Percentiles rank a stretch among this genome's conserved stretches.
Evolutionary conservation across 2,888 invertebrate species (phyloP).

Genomic region (Tipula confusa): DNA sequence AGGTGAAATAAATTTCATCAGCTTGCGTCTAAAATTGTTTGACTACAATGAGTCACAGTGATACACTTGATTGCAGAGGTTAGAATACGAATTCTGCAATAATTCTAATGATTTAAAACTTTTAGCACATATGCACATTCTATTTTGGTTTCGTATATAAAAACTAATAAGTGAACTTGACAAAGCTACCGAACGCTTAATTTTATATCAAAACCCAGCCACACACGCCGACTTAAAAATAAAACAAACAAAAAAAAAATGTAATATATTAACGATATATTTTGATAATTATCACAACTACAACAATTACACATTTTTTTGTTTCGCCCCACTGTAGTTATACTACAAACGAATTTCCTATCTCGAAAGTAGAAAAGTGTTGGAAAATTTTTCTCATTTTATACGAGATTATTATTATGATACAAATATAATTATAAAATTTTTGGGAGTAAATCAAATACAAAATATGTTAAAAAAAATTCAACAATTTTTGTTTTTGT

Average conservation of each 20-base stretch:
- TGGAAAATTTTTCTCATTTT: background rate
- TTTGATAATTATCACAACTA: background rate
- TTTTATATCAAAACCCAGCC: background rate
- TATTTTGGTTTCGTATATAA: too few relatives aligned
- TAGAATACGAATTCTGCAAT: too few relatives aligned
- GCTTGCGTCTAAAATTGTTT: too few relatives aligned
- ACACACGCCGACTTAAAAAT: background rate
- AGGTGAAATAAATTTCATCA: too few relatives aligned
- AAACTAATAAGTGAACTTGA: too few relatives aligned
- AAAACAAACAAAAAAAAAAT: too few relatives aligned
- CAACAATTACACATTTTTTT: background rate
- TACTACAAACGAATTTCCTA: background rate
- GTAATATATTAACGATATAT: background rate
- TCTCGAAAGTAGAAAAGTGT: background rate
- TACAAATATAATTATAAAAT: background rate
- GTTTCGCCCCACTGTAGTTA: background rate
- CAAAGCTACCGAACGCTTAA: background rate
- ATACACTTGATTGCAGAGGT: too few relatives aligned
- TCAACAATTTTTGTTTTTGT: slow-evolving; percentile 20
- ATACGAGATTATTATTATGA: background rate
- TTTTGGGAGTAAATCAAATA: slow-evolving; percentile 1
- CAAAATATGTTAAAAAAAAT: background rate
- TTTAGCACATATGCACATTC: too few relatives aligned
- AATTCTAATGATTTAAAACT: too few relatives aligned
- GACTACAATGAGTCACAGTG: too few relatives aligned